Evolutionary conservation across 2,113 vertebrate genomes (phyloP).

Genomic region (Egretta garzetta): DNA sequence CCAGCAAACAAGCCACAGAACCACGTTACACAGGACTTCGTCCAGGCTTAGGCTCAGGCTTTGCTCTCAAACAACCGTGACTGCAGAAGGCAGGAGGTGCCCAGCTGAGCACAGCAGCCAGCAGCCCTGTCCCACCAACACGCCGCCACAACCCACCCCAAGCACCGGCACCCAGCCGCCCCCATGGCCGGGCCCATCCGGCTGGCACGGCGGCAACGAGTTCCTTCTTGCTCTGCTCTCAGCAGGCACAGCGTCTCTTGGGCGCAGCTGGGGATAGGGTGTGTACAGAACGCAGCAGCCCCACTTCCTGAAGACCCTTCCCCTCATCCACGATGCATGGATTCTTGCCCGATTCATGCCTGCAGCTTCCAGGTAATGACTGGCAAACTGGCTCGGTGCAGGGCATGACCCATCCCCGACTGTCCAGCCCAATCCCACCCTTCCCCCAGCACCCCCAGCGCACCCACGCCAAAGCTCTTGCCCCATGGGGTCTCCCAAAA

Average conservation of each 20-base stretch:
- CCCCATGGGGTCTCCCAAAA: not conserved
- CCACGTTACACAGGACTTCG: too few species aligned
- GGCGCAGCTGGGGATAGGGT: not conserved
- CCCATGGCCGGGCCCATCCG: not conserved
- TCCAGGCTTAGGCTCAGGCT: not conserved
- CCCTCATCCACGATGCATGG: fast-evolving
- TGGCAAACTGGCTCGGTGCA: not conserved
- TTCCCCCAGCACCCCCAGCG: not conserved
- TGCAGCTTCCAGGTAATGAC: fast-evolving
- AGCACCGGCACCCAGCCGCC: not conserved
- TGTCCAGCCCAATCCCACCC: not conserved
- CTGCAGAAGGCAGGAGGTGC: not conserved
- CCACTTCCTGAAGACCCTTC: not conserved
- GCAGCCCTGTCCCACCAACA: not conserved
- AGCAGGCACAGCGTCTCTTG: too few species aligned
- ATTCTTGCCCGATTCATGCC: not conserved
- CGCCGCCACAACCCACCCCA: fast-evolving
- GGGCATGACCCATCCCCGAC: fast-evolving
- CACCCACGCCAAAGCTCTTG: not conserved
- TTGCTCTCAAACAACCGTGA: not conserved
- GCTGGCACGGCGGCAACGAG: not conserved
- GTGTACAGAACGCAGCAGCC: not conserved
- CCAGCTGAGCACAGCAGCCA: not conserved
- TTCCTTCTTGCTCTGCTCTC: not conserved
- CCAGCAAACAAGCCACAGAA: not conserved